Evolutionary conservation across 2,888 invertebrate species (phyloP), one percentile per base, ranked within the genome.

Genomic region (Drosophila parthenogenetica): DNA sequence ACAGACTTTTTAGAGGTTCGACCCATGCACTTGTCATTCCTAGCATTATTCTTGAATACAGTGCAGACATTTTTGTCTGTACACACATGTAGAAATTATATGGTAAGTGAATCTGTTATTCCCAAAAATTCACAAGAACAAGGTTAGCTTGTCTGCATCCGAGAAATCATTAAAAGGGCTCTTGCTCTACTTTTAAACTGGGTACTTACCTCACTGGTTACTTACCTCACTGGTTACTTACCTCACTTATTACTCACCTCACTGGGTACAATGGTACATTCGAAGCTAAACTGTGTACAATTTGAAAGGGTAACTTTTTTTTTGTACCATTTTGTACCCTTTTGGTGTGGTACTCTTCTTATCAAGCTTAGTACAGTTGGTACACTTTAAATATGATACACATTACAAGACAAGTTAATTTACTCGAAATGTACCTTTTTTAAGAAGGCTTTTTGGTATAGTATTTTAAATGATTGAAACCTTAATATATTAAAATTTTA

Each of bases 11-110:
- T 17, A 17, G 49, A 49, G 32, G 49, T 49, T 32, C 49, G 17
- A 35, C 32, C 35, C 32, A 35, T 49, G 49, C 49, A 29, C 42
- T 32, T 54, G 29, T 42, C 54, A 42, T 29, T 42, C 29, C 40
- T 32, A 16, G 17, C 16, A 32, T 49, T 49, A 16, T 35, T 13
- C 35, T 13, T 5, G 22, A 4, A 22, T 5, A 22, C 22, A 22
- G 22, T 22, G 5, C 5, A 35, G 35, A 4, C 35, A 35, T 35
- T 35, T 35, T 13, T 13, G 13, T 17, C 3, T 16, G 19, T 19
- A 43, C 19, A 17, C 10, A 17, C 13, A 13, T 43, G n/a, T 2
- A 43, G 17, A 43, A 43, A n/a, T 25, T 8, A 25, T 45, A 22
- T 45, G n/a, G n/a, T 25, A 22, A 8, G 8, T 25, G 22, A 14